Evolutionary conservation across 2,797 vertebrate genomes (phyloP).

Genomic region (Typhlichthys subterraneus): DNA sequence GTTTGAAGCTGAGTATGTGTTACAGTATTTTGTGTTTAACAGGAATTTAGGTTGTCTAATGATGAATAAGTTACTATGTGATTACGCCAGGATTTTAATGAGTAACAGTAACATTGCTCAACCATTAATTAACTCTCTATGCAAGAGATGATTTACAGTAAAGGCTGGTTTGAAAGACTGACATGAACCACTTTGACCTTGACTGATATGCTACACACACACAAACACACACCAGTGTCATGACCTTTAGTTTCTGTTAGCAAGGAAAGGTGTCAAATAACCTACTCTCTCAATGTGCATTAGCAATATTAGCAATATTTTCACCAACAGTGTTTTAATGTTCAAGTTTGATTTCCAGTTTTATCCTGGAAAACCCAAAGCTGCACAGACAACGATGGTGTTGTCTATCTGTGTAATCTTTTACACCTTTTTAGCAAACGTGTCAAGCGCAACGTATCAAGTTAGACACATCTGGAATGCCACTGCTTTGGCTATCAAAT

Average conservation of each 20-base stretch:
- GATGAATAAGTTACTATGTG: no score
- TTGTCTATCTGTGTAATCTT: no score
- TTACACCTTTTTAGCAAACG: no score
- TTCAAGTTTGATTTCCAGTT: neutral
- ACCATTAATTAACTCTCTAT: neutral
- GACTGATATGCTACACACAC: slow-evolving; percentile 15
- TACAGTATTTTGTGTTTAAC: no score
- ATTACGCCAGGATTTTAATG: no score
- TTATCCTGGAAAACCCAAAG: no score
- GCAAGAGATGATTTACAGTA: neutral
- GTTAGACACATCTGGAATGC: no score
- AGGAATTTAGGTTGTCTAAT: no score
- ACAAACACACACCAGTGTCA: neutral
- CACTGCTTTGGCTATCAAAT: neutral
- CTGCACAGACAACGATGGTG: no score
- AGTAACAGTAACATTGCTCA: no score
- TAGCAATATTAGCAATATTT: neutral
- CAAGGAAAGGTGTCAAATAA: slow-evolving; percentile 1
- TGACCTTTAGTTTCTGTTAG: neutral
- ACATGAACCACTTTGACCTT: slow-evolving; percentile 33
- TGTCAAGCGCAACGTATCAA: no score
- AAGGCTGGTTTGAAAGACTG: slow-evolving; percentile 3
- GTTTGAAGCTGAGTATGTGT: no score
- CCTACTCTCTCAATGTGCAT: neutral
- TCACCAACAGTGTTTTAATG: neutral